Evolutionary conservation across 1,140 invertebrate species (phyloP).

Genomic region (Lasaia peninsularis): DNA sequence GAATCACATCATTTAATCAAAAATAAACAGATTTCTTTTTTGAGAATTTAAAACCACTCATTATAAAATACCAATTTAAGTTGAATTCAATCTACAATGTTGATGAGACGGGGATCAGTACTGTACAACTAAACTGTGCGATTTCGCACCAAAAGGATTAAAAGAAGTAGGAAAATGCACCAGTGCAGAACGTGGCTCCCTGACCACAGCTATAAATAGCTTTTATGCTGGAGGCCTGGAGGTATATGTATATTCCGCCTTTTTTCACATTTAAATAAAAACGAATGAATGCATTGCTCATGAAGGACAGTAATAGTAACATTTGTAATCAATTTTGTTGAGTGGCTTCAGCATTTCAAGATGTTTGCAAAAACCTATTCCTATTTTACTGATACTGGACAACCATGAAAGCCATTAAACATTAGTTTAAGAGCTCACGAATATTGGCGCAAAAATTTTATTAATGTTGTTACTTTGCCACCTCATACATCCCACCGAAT

Average conservation of each 20-base stretch:
- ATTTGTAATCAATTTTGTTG: conserved; percentile 22
- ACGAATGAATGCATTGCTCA: conserved; percentile 27
- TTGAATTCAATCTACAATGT: conserved; percentile 22
- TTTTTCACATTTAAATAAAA: conserved; percentile 25
- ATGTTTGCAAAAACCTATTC: conserved; percentile 18
- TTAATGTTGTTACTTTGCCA: conserved; percentile 17
- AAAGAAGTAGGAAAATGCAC: conserved; percentile 23
- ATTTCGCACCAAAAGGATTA: conserved; percentile 21
- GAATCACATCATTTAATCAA: conserved; percentile 31
- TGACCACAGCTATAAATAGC: conserved; percentile 17
- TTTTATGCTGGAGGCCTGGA: conserved; percentile 13
- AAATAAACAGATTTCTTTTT: conserved; percentile 29
- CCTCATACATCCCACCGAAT: conserved; percentile 16
- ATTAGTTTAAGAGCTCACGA: conserved; percentile 16
- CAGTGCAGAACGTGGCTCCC: conserved; percentile 20
- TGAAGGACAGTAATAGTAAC: conserved; percentile 28
- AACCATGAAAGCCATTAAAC: conserved; percentile 21
- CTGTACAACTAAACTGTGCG: conserved; percentile 25
- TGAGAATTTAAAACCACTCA: conserved; percentile 27
- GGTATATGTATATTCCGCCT: conserved; percentile 13
- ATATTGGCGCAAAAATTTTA: conserved; percentile 13
- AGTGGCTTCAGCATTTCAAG: conserved; percentile 20
- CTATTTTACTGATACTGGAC: conserved; percentile 18
- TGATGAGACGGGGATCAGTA: conserved; percentile 25
- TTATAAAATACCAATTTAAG: conserved; percentile 17